Conservation (phyloP, 1,140 invertebrate species). For the Lycorma delicatula region DNA sequence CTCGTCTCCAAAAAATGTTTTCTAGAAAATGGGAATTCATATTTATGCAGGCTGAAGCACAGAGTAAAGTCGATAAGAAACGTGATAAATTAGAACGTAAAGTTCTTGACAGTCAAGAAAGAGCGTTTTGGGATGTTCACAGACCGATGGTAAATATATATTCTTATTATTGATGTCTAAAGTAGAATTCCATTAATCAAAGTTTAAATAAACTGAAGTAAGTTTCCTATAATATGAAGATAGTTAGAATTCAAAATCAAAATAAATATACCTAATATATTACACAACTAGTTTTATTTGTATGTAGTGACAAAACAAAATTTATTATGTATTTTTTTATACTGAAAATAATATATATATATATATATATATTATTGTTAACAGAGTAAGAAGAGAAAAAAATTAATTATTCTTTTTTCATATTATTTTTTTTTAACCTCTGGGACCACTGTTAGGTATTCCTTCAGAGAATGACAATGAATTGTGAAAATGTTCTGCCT, state of each 20-base stretch:
- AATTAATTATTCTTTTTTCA: too few relatives aligned
- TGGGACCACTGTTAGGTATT: too few relatives aligned
- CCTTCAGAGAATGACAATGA: too few relatives aligned
- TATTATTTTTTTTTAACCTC: too few relatives aligned
- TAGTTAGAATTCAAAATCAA: neutral
- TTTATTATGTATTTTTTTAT: too few relatives aligned
- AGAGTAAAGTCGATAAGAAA: slow-evolving; percentile 95
- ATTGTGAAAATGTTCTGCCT: too few relatives aligned
- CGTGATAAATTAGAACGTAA: slow-evolving; percentile 96
- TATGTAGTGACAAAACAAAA: neutral
- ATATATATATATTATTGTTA: too few relatives aligned
- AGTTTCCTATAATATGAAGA: too few relatives aligned
- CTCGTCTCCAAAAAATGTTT: slow-evolving; percentile 97
- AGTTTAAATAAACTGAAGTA: neutral
- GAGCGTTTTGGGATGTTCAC: slow-evolving; percentile 99
- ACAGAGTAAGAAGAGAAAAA: too few relatives aligned
- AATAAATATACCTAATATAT: neutral
- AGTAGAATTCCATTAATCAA: neutral
- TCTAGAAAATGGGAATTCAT: slow-evolving; percentile 99
- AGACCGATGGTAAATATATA: slow-evolving; percentile 81
- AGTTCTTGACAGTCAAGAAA: slow-evolving; percentile 96
- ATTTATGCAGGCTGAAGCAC: slow-evolving; percentile 85
- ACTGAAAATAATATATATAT: too few relatives aligned
- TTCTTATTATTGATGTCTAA: neutral
- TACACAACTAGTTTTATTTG: neutral